Conservation (phyloP, 2,797 vertebrate species). For the Scomberomorus guttatus region DNA sequence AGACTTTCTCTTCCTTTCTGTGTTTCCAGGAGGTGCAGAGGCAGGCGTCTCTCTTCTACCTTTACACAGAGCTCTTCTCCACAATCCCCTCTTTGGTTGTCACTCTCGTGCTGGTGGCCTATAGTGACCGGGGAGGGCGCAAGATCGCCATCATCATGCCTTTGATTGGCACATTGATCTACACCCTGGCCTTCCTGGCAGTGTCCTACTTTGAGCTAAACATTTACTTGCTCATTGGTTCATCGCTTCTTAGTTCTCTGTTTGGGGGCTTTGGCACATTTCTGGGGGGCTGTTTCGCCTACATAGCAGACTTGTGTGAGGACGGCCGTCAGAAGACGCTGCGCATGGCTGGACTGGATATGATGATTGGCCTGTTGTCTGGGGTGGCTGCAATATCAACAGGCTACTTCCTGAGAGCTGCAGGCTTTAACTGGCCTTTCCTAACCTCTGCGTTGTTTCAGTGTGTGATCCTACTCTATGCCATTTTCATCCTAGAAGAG, state of each 20-base stretch:
- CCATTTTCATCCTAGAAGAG: constrained; percentile 89
- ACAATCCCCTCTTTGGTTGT: constrained; percentile 90
- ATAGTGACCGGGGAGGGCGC: constrained; percentile 92
- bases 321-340: constrained; percentile 89
- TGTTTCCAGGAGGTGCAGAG: constrained; percentile 91
- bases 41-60: constrained; percentile 90
- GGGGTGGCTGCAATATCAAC: constrained; percentile 90
- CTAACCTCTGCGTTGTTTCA: constrained; percentile 82
- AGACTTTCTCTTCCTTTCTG: constrained; percentile 33
- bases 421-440: constrained; percentile 94
- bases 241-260: constrained; percentile 86
- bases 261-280: constrained; percentile 92
- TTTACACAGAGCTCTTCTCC: constrained; percentile 89
- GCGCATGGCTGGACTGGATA: constrained; percentile 93
- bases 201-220: constrained; percentile 90
- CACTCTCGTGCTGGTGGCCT: constrained; percentile 91
- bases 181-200: constrained; percentile 78
- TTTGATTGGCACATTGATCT: constrained; percentile 85
- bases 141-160: constrained; percentile 92
- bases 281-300: constrained; percentile 93
- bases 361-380: constrained; percentile 91
- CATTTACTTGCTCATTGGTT: constrained; percentile 87
- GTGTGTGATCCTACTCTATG: constrained; percentile 87
- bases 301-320: constrained; percentile 90
- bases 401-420: constrained; percentile 91